phyloP scores from a whole-genome alignment of 2,797 vertebrate species.

The Intellagama lesueurii region DNA sequence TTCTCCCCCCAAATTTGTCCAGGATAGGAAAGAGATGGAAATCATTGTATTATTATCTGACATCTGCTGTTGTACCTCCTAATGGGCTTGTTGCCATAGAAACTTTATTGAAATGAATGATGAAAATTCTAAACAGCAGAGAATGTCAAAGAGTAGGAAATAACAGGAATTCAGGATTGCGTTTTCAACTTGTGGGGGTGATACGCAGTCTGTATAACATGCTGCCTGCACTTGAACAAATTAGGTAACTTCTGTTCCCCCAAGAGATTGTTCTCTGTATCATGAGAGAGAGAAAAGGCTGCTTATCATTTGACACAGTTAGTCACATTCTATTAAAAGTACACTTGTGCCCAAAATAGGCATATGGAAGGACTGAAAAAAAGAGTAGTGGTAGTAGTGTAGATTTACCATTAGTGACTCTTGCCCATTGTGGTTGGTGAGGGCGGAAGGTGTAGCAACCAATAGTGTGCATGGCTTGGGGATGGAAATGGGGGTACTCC shows the following conservation, averaged over 20 bases:
- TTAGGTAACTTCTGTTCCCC: neutral
- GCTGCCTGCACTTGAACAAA: neutral
- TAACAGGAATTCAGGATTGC: neutral
- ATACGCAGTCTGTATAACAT: neutral
- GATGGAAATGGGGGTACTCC: no score
- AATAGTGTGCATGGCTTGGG: no score
- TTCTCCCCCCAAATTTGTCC: neutral
- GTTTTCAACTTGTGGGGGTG: neutral
- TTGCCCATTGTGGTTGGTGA: no score
- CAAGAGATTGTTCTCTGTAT: neutral
- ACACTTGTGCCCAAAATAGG: neutral
- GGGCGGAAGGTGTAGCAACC: neutral
- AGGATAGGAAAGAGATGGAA: neutral
- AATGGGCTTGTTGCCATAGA: neutral
- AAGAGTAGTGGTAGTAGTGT: neutral
- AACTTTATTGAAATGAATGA: neutral
- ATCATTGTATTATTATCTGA: neutral
- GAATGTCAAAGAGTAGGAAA: constrained; percentile 4
- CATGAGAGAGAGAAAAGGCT: neutral
- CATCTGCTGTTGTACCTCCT: neutral
- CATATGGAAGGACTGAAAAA: neutral
- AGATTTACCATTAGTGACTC: neutral
- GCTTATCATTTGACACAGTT: neutral
- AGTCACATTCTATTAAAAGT: neutral
- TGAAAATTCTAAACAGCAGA: constrained; percentile 5